Evolutionary conservation across 2,888 invertebrate genomes (phyloP).

Genomic region (Hemicrepidius hirtus): DNA sequence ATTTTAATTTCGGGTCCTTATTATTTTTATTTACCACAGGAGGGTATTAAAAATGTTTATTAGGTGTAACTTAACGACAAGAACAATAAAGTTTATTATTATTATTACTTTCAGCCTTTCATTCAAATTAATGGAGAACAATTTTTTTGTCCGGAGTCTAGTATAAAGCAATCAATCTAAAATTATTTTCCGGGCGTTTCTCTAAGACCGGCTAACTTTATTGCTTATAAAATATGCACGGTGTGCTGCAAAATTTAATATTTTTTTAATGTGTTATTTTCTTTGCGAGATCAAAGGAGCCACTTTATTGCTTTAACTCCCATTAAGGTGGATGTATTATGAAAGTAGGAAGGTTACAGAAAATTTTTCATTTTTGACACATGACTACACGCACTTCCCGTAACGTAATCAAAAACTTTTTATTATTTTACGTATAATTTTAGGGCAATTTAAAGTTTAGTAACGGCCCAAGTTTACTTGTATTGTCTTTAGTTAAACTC

Average conservation of each 20-base stretch:
- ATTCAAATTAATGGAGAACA: not conserved
- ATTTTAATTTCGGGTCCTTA: not conserved
- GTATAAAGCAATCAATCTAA: conserved; percentile 24
- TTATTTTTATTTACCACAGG: not conserved
- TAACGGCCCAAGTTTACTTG: conserved; percentile 27
- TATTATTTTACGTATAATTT: conserved; percentile 30
- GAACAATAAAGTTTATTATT: not conserved
- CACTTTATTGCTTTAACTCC: conserved; percentile 35
- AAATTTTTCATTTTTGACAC: conserved; percentile 34
- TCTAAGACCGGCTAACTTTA: conserved; percentile 18
- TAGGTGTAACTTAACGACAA: not conserved
- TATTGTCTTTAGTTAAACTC: conserved; percentile 26
- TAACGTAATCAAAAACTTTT: conserved; percentile 26
- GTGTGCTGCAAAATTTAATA: conserved; percentile 34
- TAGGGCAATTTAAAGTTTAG: conserved; percentile 35
- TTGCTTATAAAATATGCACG: conserved; percentile 30
- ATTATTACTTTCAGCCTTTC: not conserved
- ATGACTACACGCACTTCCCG: conserved; percentile 29
- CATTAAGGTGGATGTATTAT: conserved; percentile 36
- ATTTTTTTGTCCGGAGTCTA: not conserved
- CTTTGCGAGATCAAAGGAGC: conserved; percentile 38
- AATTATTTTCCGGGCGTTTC: conserved; percentile 4
- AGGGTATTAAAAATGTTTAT: not conserved
- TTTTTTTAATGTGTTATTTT: conserved; percentile 37
- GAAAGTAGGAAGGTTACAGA: conserved; percentile 14